Evolutionary conservation across 2,113 vertebrate species (phyloP).

Genomic region (Tetraodon nigroviridis): DNA sequence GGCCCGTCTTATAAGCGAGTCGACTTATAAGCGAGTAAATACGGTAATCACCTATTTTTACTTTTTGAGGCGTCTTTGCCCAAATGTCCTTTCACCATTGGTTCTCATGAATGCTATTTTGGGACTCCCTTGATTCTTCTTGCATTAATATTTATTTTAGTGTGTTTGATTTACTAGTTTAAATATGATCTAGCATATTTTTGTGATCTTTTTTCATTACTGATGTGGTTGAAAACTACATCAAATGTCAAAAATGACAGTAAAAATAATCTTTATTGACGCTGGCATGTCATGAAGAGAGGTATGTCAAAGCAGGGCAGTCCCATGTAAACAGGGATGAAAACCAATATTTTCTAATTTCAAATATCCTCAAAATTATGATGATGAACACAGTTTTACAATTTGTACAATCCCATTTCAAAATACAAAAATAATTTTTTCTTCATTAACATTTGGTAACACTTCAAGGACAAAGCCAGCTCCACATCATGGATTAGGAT

Average conservation of each 20-base stretch:
- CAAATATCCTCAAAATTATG: slow-evolving; percentile 64
- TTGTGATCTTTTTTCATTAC: background rate
- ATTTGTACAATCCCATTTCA: slow-evolving; percentile 74
- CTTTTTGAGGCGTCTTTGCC: slow-evolving; percentile 50
- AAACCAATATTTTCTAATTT: slow-evolving; percentile 63
- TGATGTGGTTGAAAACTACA: slow-evolving; percentile 12
- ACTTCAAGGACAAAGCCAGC: slow-evolving; percentile 71
- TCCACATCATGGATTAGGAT: slow-evolving; percentile 52
- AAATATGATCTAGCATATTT: slow-evolving; percentile 18
- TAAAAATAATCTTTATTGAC: slow-evolving; percentile 18
- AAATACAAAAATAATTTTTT: slow-evolving; percentile 81
- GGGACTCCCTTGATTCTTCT: slow-evolving; percentile 45
- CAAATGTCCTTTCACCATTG: slow-evolving; percentile 53
- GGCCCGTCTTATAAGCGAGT: too few species aligned
- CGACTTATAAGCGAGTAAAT: too few species aligned
- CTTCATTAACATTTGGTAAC: slow-evolving; percentile 77
- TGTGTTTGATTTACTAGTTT: background rate
- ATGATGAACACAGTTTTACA: slow-evolving; percentile 68
- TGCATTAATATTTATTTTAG: slow-evolving; percentile 10
- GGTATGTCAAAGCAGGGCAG: slow-evolving; percentile 43
- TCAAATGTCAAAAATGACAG: slow-evolving; percentile 13
- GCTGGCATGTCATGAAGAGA: slow-evolving; percentile 24
- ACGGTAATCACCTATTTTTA: slow-evolving; percentile 67
- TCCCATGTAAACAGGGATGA: slow-evolving; percentile 56
- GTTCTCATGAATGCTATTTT: slow-evolving; percentile 55